A percentile compares a stretch with the other conserved stretches of the same genome.
phyloP scores from a whole-genome alignment of 2,888 invertebrate genomes.

The Ischnura elegans region DNA sequence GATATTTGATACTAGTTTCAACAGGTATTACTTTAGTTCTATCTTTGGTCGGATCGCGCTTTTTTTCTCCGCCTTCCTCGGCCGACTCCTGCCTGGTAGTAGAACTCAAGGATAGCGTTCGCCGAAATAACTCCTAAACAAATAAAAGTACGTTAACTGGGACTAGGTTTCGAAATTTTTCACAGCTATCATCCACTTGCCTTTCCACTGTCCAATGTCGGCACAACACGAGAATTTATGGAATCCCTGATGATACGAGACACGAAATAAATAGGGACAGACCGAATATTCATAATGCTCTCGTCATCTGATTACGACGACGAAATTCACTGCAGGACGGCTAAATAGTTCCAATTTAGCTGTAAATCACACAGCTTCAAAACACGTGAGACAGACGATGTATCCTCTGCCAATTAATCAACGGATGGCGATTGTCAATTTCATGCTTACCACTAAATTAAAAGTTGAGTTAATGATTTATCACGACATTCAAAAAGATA shows the following conservation, averaged over 20 bases:
- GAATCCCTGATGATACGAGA: not conserved
- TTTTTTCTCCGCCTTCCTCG: not conserved
- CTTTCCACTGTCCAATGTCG: not conserved
- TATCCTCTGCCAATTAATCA: no score
- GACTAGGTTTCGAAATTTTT: not conserved
- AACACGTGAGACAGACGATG: no score
- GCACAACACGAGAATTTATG: not conserved
- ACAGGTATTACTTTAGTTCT: slow-evolving; percentile 85
- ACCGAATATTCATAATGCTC: slow-evolving; percentile 38
- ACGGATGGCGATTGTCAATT: no score
- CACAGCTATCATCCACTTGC: not conserved
- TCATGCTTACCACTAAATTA: no score
- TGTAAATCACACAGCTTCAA: no score
- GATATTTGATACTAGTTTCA: slow-evolving; percentile 90
- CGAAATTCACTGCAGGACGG: no score
- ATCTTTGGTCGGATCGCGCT: slow-evolving; percentile 79
- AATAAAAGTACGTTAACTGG: not conserved
- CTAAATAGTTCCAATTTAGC: no score
- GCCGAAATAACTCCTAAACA: slow-evolving; percentile 1
- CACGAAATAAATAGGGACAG: not conserved
- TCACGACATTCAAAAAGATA: no score
- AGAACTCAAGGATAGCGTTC: not conserved
- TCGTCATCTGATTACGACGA: not conserved
- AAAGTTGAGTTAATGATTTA: no score
- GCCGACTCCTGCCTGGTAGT: not conserved